Conservation (phyloP, 2,113 vertebrate genomes). For the Lanius ludovicianus region DNA sequence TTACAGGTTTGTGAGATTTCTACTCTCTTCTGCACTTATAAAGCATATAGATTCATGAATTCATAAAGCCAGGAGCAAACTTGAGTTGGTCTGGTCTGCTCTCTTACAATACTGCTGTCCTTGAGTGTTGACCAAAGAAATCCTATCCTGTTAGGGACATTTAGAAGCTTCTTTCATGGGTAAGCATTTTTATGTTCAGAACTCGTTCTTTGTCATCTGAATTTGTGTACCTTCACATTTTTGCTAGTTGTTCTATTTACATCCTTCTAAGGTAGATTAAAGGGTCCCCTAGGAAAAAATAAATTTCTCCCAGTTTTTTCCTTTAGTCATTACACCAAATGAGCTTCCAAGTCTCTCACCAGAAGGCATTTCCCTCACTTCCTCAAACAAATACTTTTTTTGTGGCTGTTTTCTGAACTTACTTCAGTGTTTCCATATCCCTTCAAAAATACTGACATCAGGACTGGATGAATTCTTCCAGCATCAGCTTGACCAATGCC, state of each 20-base stretch:
- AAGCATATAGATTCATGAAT: neutral
- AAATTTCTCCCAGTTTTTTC: neutral
- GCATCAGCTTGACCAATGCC: neutral
- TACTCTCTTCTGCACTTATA: neutral
- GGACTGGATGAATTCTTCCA: neutral
- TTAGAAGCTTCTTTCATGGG: neutral
- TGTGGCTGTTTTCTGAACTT: constrained; percentile 15
- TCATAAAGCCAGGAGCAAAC: neutral
- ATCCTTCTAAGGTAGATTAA: neutral
- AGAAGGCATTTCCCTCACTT: neutral
- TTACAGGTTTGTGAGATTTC: neutral
- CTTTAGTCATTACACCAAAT: neutral
- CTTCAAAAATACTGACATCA: constrained; percentile 3
- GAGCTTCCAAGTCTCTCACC: neutral
- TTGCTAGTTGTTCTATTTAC: neutral
- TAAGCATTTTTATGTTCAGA: neutral
- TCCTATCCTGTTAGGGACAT: neutral
- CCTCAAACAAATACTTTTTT: neutral
- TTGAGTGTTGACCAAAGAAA: neutral
- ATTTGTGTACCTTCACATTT: neutral
- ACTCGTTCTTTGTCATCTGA: neutral
- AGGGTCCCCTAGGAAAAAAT: neutral
- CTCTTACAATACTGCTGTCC: neutral
- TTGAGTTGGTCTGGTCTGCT: neutral
- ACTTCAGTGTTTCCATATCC: constrained; percentile 36